Percentiles rank a stretch among this genome's conserved stretches.
phyloP scores from a whole-genome alignment of 2,888 invertebrate genomes.

The Tridacna gigas region DNA sequence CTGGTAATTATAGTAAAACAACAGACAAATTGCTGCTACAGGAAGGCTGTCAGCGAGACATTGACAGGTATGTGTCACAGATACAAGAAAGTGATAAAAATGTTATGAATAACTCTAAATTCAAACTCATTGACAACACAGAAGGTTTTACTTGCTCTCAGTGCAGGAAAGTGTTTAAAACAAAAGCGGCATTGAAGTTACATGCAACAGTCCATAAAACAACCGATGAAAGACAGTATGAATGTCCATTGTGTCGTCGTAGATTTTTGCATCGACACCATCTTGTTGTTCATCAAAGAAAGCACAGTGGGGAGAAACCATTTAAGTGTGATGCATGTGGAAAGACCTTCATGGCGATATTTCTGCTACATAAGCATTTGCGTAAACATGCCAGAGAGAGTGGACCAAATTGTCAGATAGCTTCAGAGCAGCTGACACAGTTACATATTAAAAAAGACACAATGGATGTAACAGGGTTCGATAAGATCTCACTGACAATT shows the following conservation, averaged over 20 bases:
- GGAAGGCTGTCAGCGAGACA: constrained; percentile 15
- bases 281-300: constrained; percentile 62
- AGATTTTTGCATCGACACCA: constrained; percentile 62
- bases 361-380: constrained; percentile 63
- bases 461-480: constrained; percentile 12
- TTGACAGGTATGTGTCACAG: constrained; percentile 47
- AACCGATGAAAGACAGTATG: constrained; percentile 58
- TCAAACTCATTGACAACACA: background rate
- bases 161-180: constrained; percentile 59
- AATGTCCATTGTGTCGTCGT: constrained; percentile 51
- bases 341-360: constrained; percentile 64
- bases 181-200: constrained; percentile 63
- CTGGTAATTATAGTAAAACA: background rate
- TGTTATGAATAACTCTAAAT: constrained; percentile 13
- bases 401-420: constrained; percentile 46
- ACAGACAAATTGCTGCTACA: constrained; percentile 29
- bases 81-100: constrained; percentile 29
- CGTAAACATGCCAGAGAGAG: constrained; percentile 59
- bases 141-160: constrained; percentile 50
- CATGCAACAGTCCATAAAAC: constrained; percentile 64
- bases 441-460: constrained; percentile 50
- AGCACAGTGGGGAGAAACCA: constrained; percentile 64
- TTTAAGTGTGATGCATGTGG: constrained; percentile 60
- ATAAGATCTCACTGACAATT: background rate
- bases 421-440: constrained; percentile 55